Percentiles rank a stretch among this genome's conserved stretches.
phyloP scores from a whole-genome alignment of 2,113 vertebrate species.

The Prionailurus viverrinus region DNA sequence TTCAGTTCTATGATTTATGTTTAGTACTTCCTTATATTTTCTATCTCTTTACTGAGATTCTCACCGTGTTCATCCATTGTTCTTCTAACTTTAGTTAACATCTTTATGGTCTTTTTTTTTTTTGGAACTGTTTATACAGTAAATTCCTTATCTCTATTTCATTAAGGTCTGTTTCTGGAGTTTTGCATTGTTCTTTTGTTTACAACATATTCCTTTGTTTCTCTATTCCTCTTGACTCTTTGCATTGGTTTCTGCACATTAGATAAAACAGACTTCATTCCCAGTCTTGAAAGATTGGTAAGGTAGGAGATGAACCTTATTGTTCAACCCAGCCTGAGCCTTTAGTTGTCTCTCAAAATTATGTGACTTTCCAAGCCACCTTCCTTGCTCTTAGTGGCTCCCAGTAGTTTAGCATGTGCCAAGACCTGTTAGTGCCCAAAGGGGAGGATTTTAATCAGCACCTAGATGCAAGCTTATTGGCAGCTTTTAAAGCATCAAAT shows the following conservation, averaged over 20 bases:
- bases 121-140: too few relatives aligned
- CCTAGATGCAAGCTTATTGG: neutral
- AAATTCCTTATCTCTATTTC: too few relatives aligned
- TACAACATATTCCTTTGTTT: neutral
- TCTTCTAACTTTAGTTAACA: too few relatives aligned
- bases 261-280: neutral
- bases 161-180: neutral
- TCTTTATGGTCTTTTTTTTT: too few relatives aligned
- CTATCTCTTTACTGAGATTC: neutral
- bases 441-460: neutral
- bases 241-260: neutral
- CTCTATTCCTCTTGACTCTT: slow-evolving; percentile 5
- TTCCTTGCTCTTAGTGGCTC: neutral
- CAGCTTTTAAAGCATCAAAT: neutral
- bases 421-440: neutral
- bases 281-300: neutral
- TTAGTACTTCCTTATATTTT: neutral
- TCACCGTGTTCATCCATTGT: too few relatives aligned
- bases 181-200: neutral
- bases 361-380: neutral
- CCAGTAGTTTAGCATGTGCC: neutral
- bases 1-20: neutral
- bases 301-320: neutral
- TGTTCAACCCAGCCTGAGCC: neutral
- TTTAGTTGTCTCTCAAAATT: neutral